phyloP scores from a whole-genome alignment of 2,113 vertebrate genomes.

The Chinchilla lanigera region DNA sequence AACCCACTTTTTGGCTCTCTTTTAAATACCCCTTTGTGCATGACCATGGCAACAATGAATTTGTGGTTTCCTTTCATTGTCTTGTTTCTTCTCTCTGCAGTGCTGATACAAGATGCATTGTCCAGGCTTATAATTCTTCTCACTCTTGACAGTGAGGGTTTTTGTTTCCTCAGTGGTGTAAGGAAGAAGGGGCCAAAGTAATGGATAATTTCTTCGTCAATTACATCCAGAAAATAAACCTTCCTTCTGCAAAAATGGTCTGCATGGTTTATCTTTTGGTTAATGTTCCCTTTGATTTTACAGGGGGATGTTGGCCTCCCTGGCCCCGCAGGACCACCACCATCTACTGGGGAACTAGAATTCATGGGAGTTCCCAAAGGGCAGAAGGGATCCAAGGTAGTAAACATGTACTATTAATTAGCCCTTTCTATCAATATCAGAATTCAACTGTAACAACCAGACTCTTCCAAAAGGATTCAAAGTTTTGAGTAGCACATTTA shows the following conservation, averaged over 20 bases:
- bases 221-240: conserved; percentile 3
- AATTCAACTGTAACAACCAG: conserved; percentile 54
- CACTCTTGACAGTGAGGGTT: conserved; percentile 10
- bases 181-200: conserved; percentile 41
- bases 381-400: conserved; percentile 93
- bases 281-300: conserved; percentile 61
- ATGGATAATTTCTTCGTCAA: conserved; percentile 20
- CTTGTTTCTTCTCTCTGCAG: background rate
- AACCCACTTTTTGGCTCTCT: background rate
- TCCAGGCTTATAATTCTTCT: conserved; percentile 37
- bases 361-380: conserved; percentile 94
- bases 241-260: background rate
- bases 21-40: conserved; percentile 12
- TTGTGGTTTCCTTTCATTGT: conserved; percentile 32
- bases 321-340: conserved; percentile 91
- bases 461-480: background rate
- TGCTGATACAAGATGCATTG: background rate
- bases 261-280: conserved; percentile 42
- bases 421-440: conserved; percentile 22
- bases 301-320: conserved; percentile 93
- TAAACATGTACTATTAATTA: conserved; percentile 63
- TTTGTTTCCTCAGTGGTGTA: background rate
- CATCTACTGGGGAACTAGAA: conserved; percentile 91
- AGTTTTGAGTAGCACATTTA: background rate
- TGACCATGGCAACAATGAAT: conserved; percentile 11